phyloP scores from a whole-genome alignment of 2,113 vertebrate genomes.

The Deroptyus accipitrinus region DNA sequence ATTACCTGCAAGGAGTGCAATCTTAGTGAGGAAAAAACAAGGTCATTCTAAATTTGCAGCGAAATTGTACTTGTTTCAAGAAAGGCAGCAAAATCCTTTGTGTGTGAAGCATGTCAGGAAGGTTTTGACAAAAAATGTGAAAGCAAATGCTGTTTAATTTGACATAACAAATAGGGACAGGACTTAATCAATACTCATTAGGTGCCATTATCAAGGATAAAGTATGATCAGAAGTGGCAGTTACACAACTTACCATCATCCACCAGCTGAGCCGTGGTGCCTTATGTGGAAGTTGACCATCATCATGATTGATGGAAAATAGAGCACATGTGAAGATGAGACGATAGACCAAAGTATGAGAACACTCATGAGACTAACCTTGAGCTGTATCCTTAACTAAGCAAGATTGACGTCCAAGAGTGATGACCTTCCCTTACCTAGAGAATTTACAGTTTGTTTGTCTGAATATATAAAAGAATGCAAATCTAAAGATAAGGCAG shows the following conservation, averaged over 20 bases:
- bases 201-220: background rate
- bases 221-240: background rate
- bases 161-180: background rate
- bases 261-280: background rate
- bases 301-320: background rate
- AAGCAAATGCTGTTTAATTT: background rate
- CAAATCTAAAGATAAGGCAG: background rate
- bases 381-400: background rate
- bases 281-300: background rate
- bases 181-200: background rate
- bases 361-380: background rate
- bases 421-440: background rate
- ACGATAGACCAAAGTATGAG: background rate
- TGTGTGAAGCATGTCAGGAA: background rate
- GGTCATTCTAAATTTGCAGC: background rate
- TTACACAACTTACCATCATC: background rate
- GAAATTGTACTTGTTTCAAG: background rate
- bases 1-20: background rate
- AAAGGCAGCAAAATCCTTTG: background rate
- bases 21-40: background rate
- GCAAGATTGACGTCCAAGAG: background rate
- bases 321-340: background rate
- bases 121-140: background rate
- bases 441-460: background rate
- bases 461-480: background rate